Conservation (phyloP, 2,797 vertebrate species). For the Argya squamiceps region DNA sequence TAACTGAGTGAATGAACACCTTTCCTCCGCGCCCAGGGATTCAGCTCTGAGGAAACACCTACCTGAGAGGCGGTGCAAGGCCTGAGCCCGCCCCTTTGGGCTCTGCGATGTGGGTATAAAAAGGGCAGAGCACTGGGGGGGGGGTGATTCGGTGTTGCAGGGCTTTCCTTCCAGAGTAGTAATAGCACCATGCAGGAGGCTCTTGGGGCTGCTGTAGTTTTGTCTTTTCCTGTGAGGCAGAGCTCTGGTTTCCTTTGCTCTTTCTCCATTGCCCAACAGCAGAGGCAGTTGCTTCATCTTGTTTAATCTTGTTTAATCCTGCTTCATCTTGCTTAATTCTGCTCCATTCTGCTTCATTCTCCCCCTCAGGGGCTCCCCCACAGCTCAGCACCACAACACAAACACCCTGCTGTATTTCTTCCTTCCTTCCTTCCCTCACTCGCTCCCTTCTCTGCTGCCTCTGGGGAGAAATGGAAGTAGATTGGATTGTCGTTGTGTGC, state of each 20-base stretch:
- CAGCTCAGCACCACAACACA: not conserved
- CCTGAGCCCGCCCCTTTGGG: accelerated
- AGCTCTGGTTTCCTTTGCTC: not conserved
- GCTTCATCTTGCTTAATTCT: not conserved
- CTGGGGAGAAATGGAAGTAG: not conserved
- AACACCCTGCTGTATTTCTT: accelerated
- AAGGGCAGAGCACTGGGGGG: not conserved
- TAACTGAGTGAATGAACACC: accelerated
- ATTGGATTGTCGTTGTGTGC: not conserved
- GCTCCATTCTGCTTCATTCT: not conserved
- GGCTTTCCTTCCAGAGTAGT: not conserved
- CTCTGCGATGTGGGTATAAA: not conserved
- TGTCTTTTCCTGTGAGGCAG: not conserved
- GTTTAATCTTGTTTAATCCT: not conserved
- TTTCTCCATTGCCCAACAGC: not conserved
- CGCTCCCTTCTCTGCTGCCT: not conserved
- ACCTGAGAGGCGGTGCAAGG: not conserved
- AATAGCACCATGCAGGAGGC: not conserved
- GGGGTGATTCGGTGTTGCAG: not conserved
- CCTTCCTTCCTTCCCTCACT: not conserved
- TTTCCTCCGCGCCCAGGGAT: not conserved
- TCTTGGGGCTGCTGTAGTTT: not conserved
- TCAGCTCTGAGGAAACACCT: not conserved
- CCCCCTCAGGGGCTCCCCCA: not conserved
- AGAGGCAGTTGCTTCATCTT: not conserved